Conservation (phyloP, 1,140 invertebrate species). For the Conopomorpha cramerella region DNA sequence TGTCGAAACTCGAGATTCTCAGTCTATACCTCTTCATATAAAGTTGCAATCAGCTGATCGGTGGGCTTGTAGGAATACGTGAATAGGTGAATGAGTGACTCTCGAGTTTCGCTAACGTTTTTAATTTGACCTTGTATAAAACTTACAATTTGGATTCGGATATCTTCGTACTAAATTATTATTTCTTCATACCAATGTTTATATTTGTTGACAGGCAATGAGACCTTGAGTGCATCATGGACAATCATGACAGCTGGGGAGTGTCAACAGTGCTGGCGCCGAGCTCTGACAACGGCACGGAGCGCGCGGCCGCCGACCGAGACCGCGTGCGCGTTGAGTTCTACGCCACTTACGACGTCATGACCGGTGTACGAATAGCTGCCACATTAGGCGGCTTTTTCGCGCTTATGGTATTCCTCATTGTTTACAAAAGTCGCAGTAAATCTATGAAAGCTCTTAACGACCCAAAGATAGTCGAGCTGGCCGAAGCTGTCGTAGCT, state of each 20-base stretch:
- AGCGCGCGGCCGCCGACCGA: conserved; percentile 37
- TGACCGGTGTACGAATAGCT: conserved; percentile 87
- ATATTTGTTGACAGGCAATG: conserved; percentile 39
- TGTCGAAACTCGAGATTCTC: too few relatives aligned
- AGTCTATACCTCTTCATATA: too few relatives aligned
- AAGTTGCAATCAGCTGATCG: too few relatives aligned
- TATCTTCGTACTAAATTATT: too few relatives aligned
- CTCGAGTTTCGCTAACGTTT: too few relatives aligned
- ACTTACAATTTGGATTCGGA: too few relatives aligned
- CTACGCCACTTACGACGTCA: conserved; percentile 88
- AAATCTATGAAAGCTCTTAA: conserved; percentile 72
- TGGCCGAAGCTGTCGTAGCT: conserved; percentile 74
- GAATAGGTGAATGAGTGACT: too few relatives aligned
- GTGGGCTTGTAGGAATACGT: too few relatives aligned
- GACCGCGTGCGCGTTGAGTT: conserved; percentile 76
- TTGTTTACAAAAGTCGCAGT: conserved; percentile 84
- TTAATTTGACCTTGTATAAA: too few relatives aligned
- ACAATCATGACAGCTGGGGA: conserved; percentile 43
- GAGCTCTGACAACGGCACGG: conserved; percentile 30
- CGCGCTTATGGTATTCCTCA: conserved; percentile 82
- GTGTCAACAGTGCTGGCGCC: conserved; percentile 22
- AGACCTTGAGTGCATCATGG: conserved; percentile 48
- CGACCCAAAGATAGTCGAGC: conserved; percentile 67
- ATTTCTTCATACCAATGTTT: too few relatives aligned
- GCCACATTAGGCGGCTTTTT: conserved; percentile 88